Conservation (phyloP, 2,113 vertebrate genomes). For the Semnornis frantzii region DNA sequence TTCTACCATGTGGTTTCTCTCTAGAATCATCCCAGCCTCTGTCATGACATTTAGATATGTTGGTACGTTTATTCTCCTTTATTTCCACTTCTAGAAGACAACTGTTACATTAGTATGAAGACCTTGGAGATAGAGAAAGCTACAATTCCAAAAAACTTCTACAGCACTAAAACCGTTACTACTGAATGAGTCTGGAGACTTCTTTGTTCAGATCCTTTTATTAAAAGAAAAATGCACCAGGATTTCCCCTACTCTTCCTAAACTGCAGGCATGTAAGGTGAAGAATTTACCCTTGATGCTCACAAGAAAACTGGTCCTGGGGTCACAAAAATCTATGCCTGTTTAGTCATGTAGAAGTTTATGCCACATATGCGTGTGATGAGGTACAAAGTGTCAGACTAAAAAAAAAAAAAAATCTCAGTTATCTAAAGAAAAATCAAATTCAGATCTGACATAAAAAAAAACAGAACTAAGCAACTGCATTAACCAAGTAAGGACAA, state of each 20-base stretch:
- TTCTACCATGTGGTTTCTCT: conserved; percentile 56
- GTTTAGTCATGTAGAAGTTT: neutral
- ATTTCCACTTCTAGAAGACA: conserved; percentile 73
- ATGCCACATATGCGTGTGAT: neutral
- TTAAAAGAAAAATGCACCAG: conserved; percentile 50
- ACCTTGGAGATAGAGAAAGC: conserved; percentile 67
- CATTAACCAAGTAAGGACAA: conserved; percentile 20
- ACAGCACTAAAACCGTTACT: conserved; percentile 62
- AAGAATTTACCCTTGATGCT: conserved; percentile 14
- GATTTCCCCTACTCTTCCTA: conserved; percentile 31
- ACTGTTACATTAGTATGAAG: conserved; percentile 73
- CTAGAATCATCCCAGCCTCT: conserved; percentile 50
- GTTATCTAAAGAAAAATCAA: conserved; percentile 42
- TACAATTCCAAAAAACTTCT: conserved; percentile 70
- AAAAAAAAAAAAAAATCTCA: conserved; percentile 33
- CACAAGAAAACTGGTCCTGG: conserved; percentile 14
- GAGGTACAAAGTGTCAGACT: conserved; percentile 20
- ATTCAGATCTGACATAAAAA: neutral
- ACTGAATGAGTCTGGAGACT: conserved; percentile 43
- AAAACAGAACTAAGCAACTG: neutral
- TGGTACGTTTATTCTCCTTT: conserved; percentile 72
- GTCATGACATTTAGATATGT: conserved; percentile 73
- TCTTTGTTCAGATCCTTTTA: conserved; percentile 31
- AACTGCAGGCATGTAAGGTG: conserved; percentile 2
- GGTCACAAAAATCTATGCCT: conserved; percentile 41